Evolutionary conservation across 2,888 invertebrate species (phyloP).

Genomic region (Ormyrus pomaceus): DNA sequence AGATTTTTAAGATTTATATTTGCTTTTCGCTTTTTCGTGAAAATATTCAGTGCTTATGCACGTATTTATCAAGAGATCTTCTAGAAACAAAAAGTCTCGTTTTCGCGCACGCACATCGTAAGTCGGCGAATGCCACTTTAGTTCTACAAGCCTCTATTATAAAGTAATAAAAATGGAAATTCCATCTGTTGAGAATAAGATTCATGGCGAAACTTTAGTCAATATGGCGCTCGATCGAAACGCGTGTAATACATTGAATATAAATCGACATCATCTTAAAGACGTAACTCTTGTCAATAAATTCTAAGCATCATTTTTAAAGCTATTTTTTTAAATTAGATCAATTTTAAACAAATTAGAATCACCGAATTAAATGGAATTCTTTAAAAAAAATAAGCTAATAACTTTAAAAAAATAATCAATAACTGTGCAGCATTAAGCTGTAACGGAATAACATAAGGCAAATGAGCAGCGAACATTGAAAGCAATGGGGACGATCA

Average conservation of each 20-base stretch:
- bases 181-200: slow-evolving; percentile 12
- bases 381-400: no score
- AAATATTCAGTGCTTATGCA: not conserved
- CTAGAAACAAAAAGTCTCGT: not conserved
- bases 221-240: not conserved
- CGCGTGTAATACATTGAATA: not conserved
- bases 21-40: not conserved
- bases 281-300: no score
- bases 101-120: not conserved
- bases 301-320: no score
- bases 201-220: slow-evolving; percentile 24
- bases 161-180: slow-evolving; percentile 44
- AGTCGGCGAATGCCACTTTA: slow-evolving; percentile 9
- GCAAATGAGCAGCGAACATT: not conserved
- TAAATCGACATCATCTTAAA: no score
- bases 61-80: slow-evolving; percentile 1
- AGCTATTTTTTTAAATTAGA: no score
- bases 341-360: no score
- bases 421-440: no score
- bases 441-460: no score
- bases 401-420: no score
- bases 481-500: not conserved
- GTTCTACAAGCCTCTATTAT: slow-evolving; percentile 3
- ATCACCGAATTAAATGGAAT: no score
- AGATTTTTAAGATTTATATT: no score